These are phyloP conservation scores for Phyto melanocephala DNA, from an alignment of 2,888 invertebrate species.

Conservation along the genomic window DNA sequence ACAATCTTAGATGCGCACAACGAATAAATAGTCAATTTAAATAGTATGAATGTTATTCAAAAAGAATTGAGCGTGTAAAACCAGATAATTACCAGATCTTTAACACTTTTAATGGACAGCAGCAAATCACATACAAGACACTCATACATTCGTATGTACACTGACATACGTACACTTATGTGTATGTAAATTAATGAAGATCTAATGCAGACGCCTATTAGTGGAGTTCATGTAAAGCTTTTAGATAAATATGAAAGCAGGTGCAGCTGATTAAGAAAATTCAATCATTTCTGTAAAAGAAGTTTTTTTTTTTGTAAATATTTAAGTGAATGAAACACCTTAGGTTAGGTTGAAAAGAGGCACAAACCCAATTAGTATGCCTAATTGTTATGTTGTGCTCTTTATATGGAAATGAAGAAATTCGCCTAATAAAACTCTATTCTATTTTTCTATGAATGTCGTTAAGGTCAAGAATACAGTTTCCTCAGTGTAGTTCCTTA, in stretches of 20 bases:
- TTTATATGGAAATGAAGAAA: no score
- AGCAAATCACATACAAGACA: slow-evolving; percentile 23
- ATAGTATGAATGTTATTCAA: neutral
- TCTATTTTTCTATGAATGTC: no score
- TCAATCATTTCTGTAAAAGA: neutral
- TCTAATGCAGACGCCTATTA: slow-evolving; percentile 15
- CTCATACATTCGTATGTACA: neutral
- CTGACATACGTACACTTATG: neutral
- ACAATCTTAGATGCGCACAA: slow-evolving; percentile 8
- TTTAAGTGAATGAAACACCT: no score
- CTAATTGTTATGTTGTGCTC: no score
- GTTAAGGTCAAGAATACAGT: no score
- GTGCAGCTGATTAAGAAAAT: neutral
- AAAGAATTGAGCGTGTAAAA: slow-evolving; percentile 54
- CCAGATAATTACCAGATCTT: slow-evolving; percentile 59
- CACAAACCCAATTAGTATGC: no score
- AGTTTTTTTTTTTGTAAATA: no score
- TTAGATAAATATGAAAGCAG: neutral
- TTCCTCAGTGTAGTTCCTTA: no score
- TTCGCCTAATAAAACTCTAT: no score
- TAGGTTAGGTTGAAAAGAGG: no score
- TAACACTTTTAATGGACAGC: slow-evolving; percentile 54
- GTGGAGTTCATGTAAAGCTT: neutral
- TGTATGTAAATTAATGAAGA: slow-evolving; percentile 45
- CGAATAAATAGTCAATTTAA: slow-evolving; percentile 4